Base-by-base conservation (phyloP, 2,888 invertebrate species). In the Synergus itoensis region DNA sequence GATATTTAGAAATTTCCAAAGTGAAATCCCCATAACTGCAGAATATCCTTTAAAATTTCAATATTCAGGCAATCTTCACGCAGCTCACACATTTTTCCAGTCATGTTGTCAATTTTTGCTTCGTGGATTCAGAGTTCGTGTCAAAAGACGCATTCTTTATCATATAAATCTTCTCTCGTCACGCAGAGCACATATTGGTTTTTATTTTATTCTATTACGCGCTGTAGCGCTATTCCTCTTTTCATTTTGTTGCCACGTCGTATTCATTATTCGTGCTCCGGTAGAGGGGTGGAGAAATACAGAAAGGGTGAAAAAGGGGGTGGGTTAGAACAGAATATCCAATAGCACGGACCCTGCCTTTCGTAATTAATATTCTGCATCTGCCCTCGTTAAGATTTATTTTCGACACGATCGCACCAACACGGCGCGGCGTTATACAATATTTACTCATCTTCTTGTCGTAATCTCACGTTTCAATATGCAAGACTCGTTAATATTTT, bases 361-460 rank as follows among this genome's bases (percentile, higher is more conserved):
- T 8, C 73, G 73, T 73, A 73, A 73, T 73, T 73, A 73, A 73
- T 73, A 73, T 73, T 73, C 73, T 73, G 73, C 73, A 73, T 73
- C 73, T 73, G 73, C 48, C 36, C 53, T 73, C 73, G 73, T 73
- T 73, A 73, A 73, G 73, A 73, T 73, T 73, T 73, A 73, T 73
- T 73, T 73, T 73, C 48, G 36, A 73, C 69, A 16, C 48, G 69
- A 48, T 69, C 48, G 53, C 18, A 53, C 48, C 28, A 11, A 36
- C 53, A 36, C 53, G n/a, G 3, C 53, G 16, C 45, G 53, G 36
- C 11, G 36, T 16, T 53, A 16, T 53, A 73, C n/a, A 73, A 73
- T 73, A 73, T 73, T 73, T 73, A 73, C 28, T 53, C 53, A 53
- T 53, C 9, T 53, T 53, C 73, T 40, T 36, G 36, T 53, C 28